Evolutionary conservation across 2,797 vertebrate species (phyloP).

Genomic region (Adelosebastes latens): DNA sequence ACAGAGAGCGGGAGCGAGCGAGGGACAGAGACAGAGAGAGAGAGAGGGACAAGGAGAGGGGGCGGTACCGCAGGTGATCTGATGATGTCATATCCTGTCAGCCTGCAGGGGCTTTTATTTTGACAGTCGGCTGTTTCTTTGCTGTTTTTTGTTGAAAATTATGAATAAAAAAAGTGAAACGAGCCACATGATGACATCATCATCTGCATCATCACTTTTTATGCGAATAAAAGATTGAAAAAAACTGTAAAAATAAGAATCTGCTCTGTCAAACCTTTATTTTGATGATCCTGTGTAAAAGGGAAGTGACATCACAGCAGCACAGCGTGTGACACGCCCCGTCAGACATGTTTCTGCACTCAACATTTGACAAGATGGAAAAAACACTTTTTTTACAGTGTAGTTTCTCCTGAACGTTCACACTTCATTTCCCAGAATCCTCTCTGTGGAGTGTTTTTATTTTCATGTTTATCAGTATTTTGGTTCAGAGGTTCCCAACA

Average conservation of each 20-base stretch:
- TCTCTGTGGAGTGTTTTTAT: background rate
- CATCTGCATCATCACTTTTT: slow-evolving; percentile 24
- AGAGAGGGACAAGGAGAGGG: slow-evolving; percentile 89
- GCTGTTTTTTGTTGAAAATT: background rate
- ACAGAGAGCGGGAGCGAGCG: slow-evolving; percentile 83
- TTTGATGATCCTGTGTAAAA: slow-evolving; percentile 10
- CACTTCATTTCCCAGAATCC: slow-evolving; percentile 20
- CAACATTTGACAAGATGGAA: background rate
- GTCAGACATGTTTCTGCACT: background rate
- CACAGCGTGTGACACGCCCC: background rate
- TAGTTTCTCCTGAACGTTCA: background rate
- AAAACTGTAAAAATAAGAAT: background rate
- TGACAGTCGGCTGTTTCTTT: background rate
- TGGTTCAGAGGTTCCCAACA: background rate
- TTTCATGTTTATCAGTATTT: background rate
- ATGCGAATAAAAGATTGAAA: slow-evolving; percentile 22
- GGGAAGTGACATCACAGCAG: slow-evolving; percentile 23
- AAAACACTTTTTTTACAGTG: too few species aligned
- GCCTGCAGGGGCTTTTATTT: slow-evolving; percentile 31
- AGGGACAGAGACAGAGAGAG: slow-evolving; percentile 91
- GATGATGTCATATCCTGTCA: slow-evolving; percentile 15
- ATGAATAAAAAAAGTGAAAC: background rate
- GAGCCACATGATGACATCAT: slow-evolving; percentile 1
- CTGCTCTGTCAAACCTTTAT: slow-evolving; percentile 1
- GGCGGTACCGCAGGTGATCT: slow-evolving; percentile 91